These are phyloP conservation scores for Biston stratarius DNA, from an alignment of 2,888 invertebrate genomes.

Conservation along the genomic window DNA sequence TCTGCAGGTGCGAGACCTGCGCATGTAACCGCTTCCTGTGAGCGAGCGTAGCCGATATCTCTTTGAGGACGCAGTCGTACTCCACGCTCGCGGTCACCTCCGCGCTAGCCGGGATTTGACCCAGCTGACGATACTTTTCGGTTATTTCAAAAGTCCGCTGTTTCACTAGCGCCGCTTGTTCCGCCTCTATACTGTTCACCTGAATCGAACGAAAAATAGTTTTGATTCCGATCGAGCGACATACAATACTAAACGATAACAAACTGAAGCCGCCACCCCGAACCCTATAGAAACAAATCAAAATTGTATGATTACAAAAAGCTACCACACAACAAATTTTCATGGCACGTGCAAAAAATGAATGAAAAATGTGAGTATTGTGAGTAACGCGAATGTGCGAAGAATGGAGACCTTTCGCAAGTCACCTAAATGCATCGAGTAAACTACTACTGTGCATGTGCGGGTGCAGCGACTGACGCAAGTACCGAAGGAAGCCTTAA, in stretches of 20 bases:
- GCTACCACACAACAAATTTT: not conserved
- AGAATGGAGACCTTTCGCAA: not conserved
- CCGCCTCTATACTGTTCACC: slow-evolving; percentile 90
- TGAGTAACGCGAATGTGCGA: not conserved
- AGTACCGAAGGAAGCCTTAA: too few relatives aligned
- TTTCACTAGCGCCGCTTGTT: slow-evolving; percentile 90
- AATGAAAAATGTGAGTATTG: not conserved
- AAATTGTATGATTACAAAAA: not conserved
- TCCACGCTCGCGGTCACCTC: slow-evolving; percentile 90
- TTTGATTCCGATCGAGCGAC: slow-evolving; percentile 27
- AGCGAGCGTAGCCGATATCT: slow-evolving; percentile 93
- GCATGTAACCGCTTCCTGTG: slow-evolving; percentile 94
- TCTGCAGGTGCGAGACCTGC: slow-evolving; percentile 92
- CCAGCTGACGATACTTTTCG: slow-evolving; percentile 88
- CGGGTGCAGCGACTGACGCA: too few relatives aligned
- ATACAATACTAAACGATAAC: not conserved
- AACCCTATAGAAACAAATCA: slow-evolving; percentile 2
- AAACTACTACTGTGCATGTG: too few relatives aligned
- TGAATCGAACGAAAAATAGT: slow-evolving; percentile 52
- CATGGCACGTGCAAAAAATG: not conserved
- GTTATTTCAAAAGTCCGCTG: slow-evolving; percentile 92
- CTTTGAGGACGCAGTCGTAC: slow-evolving; percentile 93
- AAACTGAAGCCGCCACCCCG: slow-evolving; percentile 9
- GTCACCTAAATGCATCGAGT: too few relatives aligned
- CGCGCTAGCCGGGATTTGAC: slow-evolving; percentile 82